A percentile compares a stretch with the other conserved stretches of the same genome.
These are phyloP conservation scores for Oscheius sp. DNA, from an alignment of 2,888 invertebrate genomes.

Conservation along the genomic window DNA sequence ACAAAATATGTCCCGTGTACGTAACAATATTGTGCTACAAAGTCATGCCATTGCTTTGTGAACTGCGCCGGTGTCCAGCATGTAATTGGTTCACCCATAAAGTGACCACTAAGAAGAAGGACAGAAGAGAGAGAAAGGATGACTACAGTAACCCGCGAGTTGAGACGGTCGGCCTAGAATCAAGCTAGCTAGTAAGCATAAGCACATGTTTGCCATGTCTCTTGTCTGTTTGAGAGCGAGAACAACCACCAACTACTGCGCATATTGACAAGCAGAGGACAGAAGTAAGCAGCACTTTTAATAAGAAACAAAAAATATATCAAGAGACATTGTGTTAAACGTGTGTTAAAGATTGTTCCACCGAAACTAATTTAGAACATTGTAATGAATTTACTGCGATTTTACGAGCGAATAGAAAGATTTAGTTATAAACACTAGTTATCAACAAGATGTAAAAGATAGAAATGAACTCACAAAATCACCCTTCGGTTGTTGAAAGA, in stretches of 20 bases:
- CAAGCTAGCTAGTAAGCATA: background rate
- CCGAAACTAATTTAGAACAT: no score
- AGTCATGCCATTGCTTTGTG: slow-evolving; percentile 62
- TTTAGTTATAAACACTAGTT: background rate
- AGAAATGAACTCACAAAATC: slow-evolving; percentile 61
- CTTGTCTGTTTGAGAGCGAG: slow-evolving; percentile 23
- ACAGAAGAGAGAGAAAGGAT: slow-evolving; percentile 63
- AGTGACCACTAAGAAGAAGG: slow-evolving; percentile 62
- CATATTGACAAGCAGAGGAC: background rate
- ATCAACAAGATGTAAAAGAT: background rate
- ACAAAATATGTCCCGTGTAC: slow-evolving; percentile 70
- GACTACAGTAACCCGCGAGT: slow-evolving; percentile 62
- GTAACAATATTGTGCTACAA: slow-evolving; percentile 69
- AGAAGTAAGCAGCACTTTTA: background rate
- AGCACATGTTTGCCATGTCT: slow-evolving; percentile 9
- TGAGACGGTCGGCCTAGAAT: slow-evolving; percentile 66
- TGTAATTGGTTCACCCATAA: slow-evolving; percentile 67
- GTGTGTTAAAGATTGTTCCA: no score
- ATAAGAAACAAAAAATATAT: no score
- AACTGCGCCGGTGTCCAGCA: slow-evolving; percentile 70
- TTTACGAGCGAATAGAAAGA: no score
- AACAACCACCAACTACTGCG: background rate
- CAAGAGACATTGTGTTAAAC: no score
- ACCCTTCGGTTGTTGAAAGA: slow-evolving; percentile 69
- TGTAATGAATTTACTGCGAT: no score